A percentile compares a stretch with the other conserved stretches of the same genome.
Conservation (phyloP, 1,140 invertebrate genomes). For the Hypothenemus hampei region DNA sequence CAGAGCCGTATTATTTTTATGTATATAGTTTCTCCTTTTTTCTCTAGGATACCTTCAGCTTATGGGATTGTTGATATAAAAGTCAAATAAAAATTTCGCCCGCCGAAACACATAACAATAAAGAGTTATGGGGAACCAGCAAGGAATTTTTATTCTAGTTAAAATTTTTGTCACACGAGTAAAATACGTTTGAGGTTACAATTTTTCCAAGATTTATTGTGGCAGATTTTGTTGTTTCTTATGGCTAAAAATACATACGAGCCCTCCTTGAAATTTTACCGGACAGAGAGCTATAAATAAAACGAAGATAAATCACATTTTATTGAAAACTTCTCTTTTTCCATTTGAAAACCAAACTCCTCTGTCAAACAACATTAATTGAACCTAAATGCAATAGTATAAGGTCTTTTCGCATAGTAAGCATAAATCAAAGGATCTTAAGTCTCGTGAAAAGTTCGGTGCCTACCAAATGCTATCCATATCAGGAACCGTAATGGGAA, state of each 20-base stretch:
- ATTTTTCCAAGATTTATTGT: slow-evolving; percentile 27
- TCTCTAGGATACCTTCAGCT: slow-evolving; percentile 25
- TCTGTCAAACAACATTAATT: slow-evolving; percentile 1
- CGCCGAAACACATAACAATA: slow-evolving; percentile 29
- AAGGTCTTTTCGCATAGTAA: no score
- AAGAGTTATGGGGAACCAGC: slow-evolving; percentile 27
- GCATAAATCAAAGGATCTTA: no score
- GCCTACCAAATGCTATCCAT: slow-evolving; percentile 1
- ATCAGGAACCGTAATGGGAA: slow-evolving; percentile 11
- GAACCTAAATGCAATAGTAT: no score
- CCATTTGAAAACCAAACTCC: slow-evolving; percentile 4
- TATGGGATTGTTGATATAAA: slow-evolving; percentile 25
- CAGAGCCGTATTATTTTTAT: slow-evolving; percentile 26
- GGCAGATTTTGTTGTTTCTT: slow-evolving; percentile 21
- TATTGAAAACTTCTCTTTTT: slow-evolving; percentile 15
- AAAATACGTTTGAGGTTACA: slow-evolving; percentile 27
- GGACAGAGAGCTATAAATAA: slow-evolving; percentile 23
- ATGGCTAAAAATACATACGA: slow-evolving; percentile 16
- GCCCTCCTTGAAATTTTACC: slow-evolving; percentile 12
- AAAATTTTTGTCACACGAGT: slow-evolving; percentile 28
- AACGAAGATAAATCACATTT: slow-evolving; percentile 21
- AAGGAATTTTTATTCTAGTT: slow-evolving; percentile 29
- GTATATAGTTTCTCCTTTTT: slow-evolving; percentile 28
- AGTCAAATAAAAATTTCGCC: slow-evolving; percentile 28
- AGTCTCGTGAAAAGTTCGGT: no score